Evolutionary conservation across 2,113 vertebrate genomes (phyloP).

Genomic region (Oenanthe melanoleuca): DNA sequence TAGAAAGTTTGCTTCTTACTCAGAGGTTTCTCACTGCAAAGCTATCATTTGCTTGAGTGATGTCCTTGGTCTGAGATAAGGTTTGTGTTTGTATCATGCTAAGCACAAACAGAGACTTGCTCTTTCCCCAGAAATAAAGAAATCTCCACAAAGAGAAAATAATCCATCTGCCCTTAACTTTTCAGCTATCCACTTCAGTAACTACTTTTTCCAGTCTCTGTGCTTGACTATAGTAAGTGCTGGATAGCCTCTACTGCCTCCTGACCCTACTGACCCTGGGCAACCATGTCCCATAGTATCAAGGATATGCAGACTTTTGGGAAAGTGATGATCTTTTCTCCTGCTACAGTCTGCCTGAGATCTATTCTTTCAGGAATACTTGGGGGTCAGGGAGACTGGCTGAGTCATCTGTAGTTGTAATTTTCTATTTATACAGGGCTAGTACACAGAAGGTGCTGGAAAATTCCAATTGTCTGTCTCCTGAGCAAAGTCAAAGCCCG

Average conservation of each 20-base stretch:
- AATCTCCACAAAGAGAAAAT: background rate
- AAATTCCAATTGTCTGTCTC: background rate
- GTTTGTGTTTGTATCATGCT: rapidly evolving
- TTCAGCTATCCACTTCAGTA: background rate
- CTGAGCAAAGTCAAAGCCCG: background rate
- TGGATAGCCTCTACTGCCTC: background rate
- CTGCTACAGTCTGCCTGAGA: background rate
- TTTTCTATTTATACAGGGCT: background rate
- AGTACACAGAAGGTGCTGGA: background rate
- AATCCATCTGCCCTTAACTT: background rate
- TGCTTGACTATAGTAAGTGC: background rate
- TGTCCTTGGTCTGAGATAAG: background rate
- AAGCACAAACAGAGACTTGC: background rate
- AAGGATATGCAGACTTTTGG: background rate
- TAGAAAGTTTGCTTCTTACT: background rate
- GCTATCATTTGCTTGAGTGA: background rate
- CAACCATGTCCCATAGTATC: background rate
- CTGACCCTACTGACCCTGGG: background rate
- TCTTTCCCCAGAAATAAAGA: background rate
- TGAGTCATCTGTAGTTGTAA: background rate
- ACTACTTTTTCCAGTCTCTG: background rate
- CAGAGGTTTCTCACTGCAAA: background rate
- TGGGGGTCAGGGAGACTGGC: background rate
- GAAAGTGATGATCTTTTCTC: background rate
- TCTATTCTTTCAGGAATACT: background rate